Percentiles rank a stretch among this genome's conserved stretches.
Conservation (phyloP, 2,113 vertebrate species). For the Neolamprologus hecqui region DNA sequence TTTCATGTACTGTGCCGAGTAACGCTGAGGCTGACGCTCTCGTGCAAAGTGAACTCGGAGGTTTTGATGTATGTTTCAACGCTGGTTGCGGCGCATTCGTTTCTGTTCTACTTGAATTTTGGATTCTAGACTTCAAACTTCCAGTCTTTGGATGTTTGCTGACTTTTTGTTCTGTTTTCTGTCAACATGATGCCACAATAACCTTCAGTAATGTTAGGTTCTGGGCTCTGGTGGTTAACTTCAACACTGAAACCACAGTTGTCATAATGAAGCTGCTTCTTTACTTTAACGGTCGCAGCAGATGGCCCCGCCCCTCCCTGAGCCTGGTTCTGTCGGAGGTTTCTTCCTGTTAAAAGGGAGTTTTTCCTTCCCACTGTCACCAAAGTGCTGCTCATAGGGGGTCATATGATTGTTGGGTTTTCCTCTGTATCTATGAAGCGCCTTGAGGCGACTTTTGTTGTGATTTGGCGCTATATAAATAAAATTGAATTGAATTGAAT, state of each 20-base stretch:
- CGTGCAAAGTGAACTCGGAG: fast-evolving
- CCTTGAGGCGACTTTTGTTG: no score
- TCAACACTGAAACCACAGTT: background rate
- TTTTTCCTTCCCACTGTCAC: no score
- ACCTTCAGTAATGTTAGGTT: background rate
- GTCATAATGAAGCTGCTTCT: background rate
- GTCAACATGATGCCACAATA: background rate
- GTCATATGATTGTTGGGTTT: no score
- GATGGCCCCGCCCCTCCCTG: no score
- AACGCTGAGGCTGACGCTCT: background rate
- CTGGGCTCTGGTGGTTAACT: background rate
- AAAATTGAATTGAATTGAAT: no score
- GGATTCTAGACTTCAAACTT: background rate
- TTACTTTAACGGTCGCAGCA: background rate
- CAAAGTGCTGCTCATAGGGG: no score
- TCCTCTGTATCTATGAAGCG: no score
- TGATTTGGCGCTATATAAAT: no score
- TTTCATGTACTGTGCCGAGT: background rate
- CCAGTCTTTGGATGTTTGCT: background rate
- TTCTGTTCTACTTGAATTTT: background rate
- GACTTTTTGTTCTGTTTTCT: background rate
- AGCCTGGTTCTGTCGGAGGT: no score
- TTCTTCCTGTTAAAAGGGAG: no score
- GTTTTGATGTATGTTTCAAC: fast-evolving
- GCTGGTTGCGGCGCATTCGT: fast-evolving